Evolutionary conservation across 2,888 invertebrate species (phyloP).

Genomic region (Troglohyphantes excavatus): DNA sequence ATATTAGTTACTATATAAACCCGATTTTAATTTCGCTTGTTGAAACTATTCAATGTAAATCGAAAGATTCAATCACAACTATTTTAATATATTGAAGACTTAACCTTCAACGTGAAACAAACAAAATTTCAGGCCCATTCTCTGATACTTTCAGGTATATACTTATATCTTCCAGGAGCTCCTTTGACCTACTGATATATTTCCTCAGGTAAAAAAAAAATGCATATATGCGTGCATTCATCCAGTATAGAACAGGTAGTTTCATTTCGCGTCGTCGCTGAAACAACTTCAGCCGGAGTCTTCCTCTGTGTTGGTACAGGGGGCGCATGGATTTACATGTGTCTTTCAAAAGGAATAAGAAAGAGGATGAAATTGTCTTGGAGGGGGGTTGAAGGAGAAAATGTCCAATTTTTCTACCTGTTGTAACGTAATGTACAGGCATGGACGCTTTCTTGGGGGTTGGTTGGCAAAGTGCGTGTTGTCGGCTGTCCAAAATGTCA

Average conservation of each 20-base stretch:
- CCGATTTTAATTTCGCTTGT: no score
- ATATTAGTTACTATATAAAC: no score
- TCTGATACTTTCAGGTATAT: no score
- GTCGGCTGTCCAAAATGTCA: neutral
- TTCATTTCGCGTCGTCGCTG: constrained; percentile 44
- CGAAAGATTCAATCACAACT: no score
- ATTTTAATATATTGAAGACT: no score
- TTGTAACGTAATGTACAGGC: constrained; percentile 27
- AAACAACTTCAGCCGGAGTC: constrained; percentile 9
- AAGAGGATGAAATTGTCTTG: constrained; percentile 30
- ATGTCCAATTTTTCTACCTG: constrained; percentile 70
- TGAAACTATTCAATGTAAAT: no score
- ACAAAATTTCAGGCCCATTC: no score
- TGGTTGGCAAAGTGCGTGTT: constrained; percentile 8
- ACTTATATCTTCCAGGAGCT: neutral
- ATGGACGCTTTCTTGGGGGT: neutral
- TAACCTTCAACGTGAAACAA: no score
- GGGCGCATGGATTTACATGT: constrained; percentile 35
- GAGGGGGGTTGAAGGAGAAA: constrained; percentile 27
- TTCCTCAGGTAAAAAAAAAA: neutral
- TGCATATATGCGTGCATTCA: constrained; percentile 36
- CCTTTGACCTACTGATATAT: neutral
- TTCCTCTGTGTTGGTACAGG: no score
- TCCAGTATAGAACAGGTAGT: constrained; percentile 6
- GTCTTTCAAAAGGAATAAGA: constrained; percentile 17